Evolutionary conservation across 2,888 invertebrate species (phyloP).

Genomic region (Eupithecia abbreviata): DNA sequence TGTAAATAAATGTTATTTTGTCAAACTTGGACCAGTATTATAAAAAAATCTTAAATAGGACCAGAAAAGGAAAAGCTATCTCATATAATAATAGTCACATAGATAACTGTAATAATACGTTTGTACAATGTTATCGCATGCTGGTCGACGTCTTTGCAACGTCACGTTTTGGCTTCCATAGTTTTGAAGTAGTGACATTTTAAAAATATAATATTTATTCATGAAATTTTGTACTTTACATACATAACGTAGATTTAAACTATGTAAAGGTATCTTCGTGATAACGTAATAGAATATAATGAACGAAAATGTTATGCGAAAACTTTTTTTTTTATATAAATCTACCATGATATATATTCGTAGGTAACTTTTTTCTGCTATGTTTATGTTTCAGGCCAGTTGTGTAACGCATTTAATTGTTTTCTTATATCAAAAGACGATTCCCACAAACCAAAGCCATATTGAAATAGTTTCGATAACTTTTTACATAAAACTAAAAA

Average conservation of each 20-base stretch:
- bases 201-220: slow-evolving; percentile 46
- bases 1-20: slow-evolving; percentile 30
- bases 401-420: slow-evolving; percentile 70
- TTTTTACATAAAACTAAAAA: slow-evolving; percentile 29
- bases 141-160: slow-evolving; percentile 65
- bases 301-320: slow-evolving; percentile 11
- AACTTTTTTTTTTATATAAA: not conserved
- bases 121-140: slow-evolving; percentile 57
- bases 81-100: slow-evolving; percentile 60
- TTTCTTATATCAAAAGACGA: slow-evolving; percentile 58
- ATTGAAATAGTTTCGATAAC: slow-evolving; percentile 38
- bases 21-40: slow-evolving; percentile 72
- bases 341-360: not conserved
- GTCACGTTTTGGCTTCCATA: slow-evolving; percentile 80
- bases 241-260: slow-evolving; percentile 52
- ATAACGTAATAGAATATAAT: slow-evolving; percentile 31
- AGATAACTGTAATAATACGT: slow-evolving; percentile 38
- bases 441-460: slow-evolving; percentile 54
- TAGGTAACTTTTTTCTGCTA: slow-evolving; percentile 31
- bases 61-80: slow-evolving; percentile 77
- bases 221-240: slow-evolving; percentile 73
- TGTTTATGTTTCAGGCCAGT: slow-evolving; percentile 58
- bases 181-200: slow-evolving; percentile 67
- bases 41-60: slow-evolving; percentile 76
- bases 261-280: slow-evolving; percentile 35